Evolutionary conservation across 2,888 invertebrate genomes (phyloP), one percentile per base, ranked within the genome.

Genomic region (Rambutsinella grinnellia): DNA sequence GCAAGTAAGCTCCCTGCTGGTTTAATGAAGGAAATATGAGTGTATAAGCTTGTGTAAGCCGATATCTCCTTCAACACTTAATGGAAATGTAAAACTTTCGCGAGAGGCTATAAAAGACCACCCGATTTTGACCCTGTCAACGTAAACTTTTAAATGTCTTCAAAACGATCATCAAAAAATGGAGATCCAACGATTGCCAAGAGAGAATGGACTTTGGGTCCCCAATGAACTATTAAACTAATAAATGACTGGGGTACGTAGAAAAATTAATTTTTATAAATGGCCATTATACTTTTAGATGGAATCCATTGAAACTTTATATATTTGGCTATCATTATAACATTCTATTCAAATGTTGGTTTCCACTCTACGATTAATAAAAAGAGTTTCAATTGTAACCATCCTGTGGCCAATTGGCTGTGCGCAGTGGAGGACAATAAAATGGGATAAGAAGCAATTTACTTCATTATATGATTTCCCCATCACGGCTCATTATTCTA

Each of bases 11-110:
- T 68, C 57, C 75, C 75, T 75, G 75, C 75, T 75, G 75, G 49
- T 60, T 75, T 75, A 75, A 75, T 75, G 75, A 75, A 75, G 68
- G 68, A 75, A 75, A 75, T 75, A 68, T 75, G 75, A 67, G 62
- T 51, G 62, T 75, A 68, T 75, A 75, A 75, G 57, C 68, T 47
- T 62, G 53, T 36, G 66, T 74, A 75, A 68, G 68, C 75, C 68
- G 68, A 75, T 75, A 75, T 67, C 27, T 63, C 24, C n/a, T n/a
- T 68, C 62, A 75, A 54, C 75, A 63, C 75, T 62, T 75, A 75
- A 75, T 75, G 75, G 67, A 75, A 68, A 68, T 75, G 67, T 75
- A 68, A 68, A 68, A 67, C 68, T 61, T 63, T 51, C 36, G 62
- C 44, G 27, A 53, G 72, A 53, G 53, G 17, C 8, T 54, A 15